Evolutionary conservation across 2,797 vertebrate species (phyloP), one percentile per base, ranked within the genome.

Genomic region (Phoxinus dragarum): DNA sequence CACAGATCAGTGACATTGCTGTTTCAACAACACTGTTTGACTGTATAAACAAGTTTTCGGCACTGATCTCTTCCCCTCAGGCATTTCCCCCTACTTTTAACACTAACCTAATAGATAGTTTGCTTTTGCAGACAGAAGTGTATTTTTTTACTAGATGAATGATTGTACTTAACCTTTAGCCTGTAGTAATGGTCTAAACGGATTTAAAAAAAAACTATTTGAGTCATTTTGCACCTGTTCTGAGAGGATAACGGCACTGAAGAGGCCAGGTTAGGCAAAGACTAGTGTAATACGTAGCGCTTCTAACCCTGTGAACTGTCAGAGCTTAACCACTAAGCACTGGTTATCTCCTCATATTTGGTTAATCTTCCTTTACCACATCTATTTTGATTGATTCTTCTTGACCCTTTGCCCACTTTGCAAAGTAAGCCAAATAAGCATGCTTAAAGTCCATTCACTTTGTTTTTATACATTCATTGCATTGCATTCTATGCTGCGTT

Each of bases 281-380:
- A 67, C 76, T 74, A 86, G 78, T 38, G 42, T 88, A 86, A 84
- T 59, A 47, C 82, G 77, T 74, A 86, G 61, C 12, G 21, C 52
- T 79, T 68, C 81, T 86, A 81, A 75, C 80, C 61, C 38, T n/a
- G 61, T 54, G 77, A 84, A 85, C 88, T 73, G 54, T 64, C 12
- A 78, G 49, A 86, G 84, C 56, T 94, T 93, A 94, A 90, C 90
- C 91, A 89, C 68, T 86, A 86, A 89, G 64, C 82, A 56, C 66
- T 82, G 49, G 90, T 93, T 92, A 93, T 92, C 92, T 90, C 69
- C 87, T 92, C 90, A 91, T 89, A 86, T 91, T 91, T 82, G 80
- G 85, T 88, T 94, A 91, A 93, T 91, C 91, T 90, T 93, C 89
- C 91, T 89, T 82, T 81, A 77, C 78, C 73, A 80, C 69, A 38